Evolutionary conservation across 2,797 vertebrate genomes (phyloP).

Genomic region (Siniperca undulata): DNA sequence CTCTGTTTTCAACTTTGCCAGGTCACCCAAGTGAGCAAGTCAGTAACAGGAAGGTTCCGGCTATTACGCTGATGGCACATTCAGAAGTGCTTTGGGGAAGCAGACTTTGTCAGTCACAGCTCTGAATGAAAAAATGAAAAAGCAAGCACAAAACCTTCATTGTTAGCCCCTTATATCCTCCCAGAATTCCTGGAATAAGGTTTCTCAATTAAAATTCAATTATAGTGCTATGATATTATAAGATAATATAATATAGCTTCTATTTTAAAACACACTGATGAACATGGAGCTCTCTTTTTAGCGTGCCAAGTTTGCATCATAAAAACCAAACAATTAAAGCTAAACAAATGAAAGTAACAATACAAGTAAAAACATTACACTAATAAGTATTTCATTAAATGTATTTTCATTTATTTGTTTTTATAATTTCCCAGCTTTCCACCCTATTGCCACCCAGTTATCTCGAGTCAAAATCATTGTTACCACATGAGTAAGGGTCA

Average conservation of each 20-base stretch:
- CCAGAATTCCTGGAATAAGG: neutral
- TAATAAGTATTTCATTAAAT: neutral
- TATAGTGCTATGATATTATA: neutral
- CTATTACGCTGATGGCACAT: conserved; percentile 26
- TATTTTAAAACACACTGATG: neutral
- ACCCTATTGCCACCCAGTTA: neutral
- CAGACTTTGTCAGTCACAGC: conserved; percentile 24
- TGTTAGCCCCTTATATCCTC: neutral
- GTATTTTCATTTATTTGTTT: neutral
- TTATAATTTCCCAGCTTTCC: neutral
- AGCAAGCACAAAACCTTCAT: neutral
- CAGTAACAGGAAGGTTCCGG: conserved; percentile 40
- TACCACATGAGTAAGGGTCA: conserved; percentile 33
- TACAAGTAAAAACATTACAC: neutral
- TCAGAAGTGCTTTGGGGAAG: conserved; percentile 1
- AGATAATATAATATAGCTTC: neutral
- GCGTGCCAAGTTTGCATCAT: neutral
- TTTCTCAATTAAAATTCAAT: neutral
- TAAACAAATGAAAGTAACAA: neutral
- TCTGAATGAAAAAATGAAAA: conserved; percentile 6
- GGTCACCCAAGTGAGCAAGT: conserved; percentile 52
- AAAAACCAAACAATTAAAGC: neutral
- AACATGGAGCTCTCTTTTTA: too few species aligned
- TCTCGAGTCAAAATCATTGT: neutral
- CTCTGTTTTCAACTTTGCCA: conserved; percentile 35